Evolutionary conservation across 1,140 invertebrate species (phyloP).

Genomic region (Drosophila chauvacae): DNA sequence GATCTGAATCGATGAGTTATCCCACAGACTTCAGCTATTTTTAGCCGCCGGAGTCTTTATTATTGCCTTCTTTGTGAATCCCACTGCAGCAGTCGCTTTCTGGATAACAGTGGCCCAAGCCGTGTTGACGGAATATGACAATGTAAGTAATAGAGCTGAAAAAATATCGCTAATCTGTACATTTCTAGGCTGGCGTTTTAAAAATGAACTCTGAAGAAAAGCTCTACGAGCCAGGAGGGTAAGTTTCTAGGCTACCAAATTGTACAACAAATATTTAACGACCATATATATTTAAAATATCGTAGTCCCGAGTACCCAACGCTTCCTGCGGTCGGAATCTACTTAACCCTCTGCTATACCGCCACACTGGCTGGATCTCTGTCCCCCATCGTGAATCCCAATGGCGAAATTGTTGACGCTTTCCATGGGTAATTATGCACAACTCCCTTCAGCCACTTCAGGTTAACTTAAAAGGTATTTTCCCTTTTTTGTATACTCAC

Average conservation of each 20-base stretch:
- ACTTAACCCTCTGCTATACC: conserved; percentile 42
- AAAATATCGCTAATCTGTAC: background rate
- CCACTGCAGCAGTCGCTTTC: conserved; percentile 31
- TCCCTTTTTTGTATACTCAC: background rate
- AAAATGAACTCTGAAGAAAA: conserved; percentile 26
- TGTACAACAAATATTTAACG: background rate
- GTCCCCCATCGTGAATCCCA: conserved; percentile 59
- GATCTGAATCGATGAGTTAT: background rate
- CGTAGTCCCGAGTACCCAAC: conserved; percentile 46
- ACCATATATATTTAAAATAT: background rate
- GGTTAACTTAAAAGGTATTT: background rate
- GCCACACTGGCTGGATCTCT: conserved; percentile 36
- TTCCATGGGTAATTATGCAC: conserved; percentile 17
- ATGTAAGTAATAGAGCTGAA: conserved; percentile 1
- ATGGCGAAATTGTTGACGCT: background rate
- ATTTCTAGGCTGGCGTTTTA: conserved; percentile 33
- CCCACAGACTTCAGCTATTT: conserved; percentile 40
- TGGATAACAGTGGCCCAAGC: conserved; percentile 51
- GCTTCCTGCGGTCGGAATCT: conserved; percentile 49
- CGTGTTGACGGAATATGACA: conserved; percentile 28
- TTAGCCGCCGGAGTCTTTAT: background rate
- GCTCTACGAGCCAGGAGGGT: conserved; percentile 51
- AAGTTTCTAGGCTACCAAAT: conserved; percentile 22
- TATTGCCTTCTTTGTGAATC: background rate
- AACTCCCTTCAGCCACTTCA: too few species aligned